These are phyloP conservation scores for Pangasianodon gigas DNA, from an alignment of 2,113 vertebrate genomes.

Conservation along the genomic window DNA sequence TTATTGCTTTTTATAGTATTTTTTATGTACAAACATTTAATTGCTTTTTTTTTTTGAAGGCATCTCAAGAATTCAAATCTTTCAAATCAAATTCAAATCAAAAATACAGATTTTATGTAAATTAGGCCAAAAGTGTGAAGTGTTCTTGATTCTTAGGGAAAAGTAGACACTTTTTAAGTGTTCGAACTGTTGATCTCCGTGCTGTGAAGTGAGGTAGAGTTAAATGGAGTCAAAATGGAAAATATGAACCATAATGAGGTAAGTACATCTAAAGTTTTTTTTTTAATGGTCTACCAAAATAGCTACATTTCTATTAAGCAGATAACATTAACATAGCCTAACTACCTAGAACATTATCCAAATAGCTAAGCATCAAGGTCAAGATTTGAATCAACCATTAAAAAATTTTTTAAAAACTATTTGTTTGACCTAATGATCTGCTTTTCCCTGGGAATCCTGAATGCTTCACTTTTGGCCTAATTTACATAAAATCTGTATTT, in stretches of 20 bases:
- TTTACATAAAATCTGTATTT: neutral
- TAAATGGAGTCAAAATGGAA: neutral
- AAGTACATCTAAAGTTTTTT: neutral
- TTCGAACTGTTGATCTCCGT: neutral
- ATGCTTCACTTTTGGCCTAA: neutral
- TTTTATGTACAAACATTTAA: no score
- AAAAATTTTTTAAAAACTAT: neutral
- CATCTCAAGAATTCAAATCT: no score
- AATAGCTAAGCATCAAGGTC: neutral
- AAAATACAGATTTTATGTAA: no score
- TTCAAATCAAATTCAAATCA: no score
- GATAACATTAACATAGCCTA: neutral
- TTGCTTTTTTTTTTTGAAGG: no score
- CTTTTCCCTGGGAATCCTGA: neutral
- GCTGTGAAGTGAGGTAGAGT: neutral
- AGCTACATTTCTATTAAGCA: neutral
- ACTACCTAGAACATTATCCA: neutral
- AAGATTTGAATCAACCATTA: neutral
- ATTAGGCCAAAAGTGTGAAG: no score
- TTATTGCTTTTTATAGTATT: no score
- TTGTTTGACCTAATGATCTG: neutral
- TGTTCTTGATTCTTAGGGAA: no score
- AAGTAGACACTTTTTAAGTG: no score
- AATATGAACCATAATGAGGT: neutral
- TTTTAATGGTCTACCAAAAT: neutral